These are phyloP conservation scores for Columbina picui DNA, from an alignment of 2,113 vertebrate genomes.

Conservation along the genomic window DNA sequence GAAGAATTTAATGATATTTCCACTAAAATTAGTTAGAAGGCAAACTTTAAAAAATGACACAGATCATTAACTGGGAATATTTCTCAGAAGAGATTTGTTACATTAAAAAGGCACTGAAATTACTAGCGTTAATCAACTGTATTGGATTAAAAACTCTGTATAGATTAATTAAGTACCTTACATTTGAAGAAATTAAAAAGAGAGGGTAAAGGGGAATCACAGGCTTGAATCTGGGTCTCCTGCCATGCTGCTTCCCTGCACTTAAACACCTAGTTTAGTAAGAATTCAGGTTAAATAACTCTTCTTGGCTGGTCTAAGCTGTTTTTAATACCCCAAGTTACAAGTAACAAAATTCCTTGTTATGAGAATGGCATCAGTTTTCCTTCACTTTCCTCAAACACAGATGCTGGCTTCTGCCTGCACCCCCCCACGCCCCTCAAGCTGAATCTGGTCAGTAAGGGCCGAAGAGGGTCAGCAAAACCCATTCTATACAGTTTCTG, in stretches of 20 bases:
- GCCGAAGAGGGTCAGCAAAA: not conserved
- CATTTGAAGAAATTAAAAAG: slow-evolving; percentile 34
- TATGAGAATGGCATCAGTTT: not conserved
- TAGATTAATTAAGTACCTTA: slow-evolving; percentile 75
- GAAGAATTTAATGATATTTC: slow-evolving; percentile 60
- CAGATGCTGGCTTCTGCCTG: not conserved
- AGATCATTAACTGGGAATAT: slow-evolving; percentile 74
- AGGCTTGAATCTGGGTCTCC: not conserved
- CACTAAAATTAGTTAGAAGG: slow-evolving; percentile 67
- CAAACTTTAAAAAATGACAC: slow-evolving; percentile 72
- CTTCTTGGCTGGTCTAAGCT: not conserved
- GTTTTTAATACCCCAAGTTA: not conserved
- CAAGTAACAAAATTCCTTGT: not conserved
- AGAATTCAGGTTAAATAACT: slow-evolving; percentile 20
- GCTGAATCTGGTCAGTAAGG: not conserved
- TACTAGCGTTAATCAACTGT: slow-evolving; percentile 71
- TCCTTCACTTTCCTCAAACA: not conserved
- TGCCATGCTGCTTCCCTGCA: not conserved
- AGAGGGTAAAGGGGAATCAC: not conserved
- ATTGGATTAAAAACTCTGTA: slow-evolving; percentile 67
- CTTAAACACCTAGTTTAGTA: slow-evolving; percentile 34
- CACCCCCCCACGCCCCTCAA: fast-evolving
- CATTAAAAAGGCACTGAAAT: slow-evolving; percentile 73
- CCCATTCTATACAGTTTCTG: not conserved
- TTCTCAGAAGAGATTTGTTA: slow-evolving; percentile 75